Base-by-base conservation (phyloP, 1,140 invertebrate genomes). In the Caerostris darwini region DNA sequence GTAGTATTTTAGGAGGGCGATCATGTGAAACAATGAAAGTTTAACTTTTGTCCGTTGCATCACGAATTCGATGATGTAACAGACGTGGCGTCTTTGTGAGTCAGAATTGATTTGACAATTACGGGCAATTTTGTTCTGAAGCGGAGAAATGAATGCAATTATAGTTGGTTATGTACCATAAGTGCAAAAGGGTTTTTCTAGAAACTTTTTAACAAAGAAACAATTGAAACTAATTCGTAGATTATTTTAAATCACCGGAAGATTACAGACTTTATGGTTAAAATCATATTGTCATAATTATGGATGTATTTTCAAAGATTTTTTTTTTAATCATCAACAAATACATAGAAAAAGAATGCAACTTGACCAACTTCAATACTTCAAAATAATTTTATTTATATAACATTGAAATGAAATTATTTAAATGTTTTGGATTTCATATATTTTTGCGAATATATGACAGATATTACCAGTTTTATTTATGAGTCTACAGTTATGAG, bases 1-100 rank as follows among this genome's bases (percentile, higher is more conserved):
- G 50, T 59, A 8, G 19, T 8, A 87, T 12, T 59, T 87, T 87
- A 4, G 10, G 19, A 58, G 7, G 10, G 85, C 85, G 58, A 87
- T 87, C 85, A 87, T 50, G 57, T 87, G 58, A 50, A 59, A 87
- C 85, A 87, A 87, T 87, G 56, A 53, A 77, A 12, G 8, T 53
- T 53, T 50, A 77, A 77, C 50, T 34, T 10, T 77, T 8, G 71
- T 10, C 50, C 5, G 12, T 77, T 77, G 10, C 71, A 77, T 77
- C 71, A 77, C 7, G 34, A 50, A 53, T 19, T 77, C 53, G 71
- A 77, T 77, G 12, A 17, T 14, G 53, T 8, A 77, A 77, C 53
- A 77, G 71, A 77, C 53, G 71, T 14, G 34, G 34, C 34, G 12
- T 12, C 10, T 50, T 50, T 12, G 71, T 53, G 71, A 77, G 34